Base-by-base conservation (phyloP, 2,797 vertebrate genomes). In the Lophotriccus pileatus region DNA sequence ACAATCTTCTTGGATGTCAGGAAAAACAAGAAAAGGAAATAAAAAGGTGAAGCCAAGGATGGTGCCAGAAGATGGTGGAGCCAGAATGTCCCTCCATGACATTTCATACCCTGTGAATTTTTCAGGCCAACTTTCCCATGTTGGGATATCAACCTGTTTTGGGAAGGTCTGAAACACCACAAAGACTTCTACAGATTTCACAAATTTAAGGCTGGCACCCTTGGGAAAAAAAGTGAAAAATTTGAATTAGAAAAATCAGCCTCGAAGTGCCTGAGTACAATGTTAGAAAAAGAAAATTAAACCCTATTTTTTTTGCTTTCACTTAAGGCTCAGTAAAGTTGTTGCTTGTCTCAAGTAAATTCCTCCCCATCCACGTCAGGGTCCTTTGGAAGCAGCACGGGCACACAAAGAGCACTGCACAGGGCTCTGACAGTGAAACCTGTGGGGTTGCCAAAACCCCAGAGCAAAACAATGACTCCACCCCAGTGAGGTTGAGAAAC, bases 251-350 rank as follows among this genome's bases (percentile, higher is more conserved):
- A 43, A 72, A 76, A 50, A 41, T 34, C 37, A 63, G 50, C 43
- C 73, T 78, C 75, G 70, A 59, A 82, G 70, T 90, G 93, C 94
- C 95, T 74, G 90, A 96, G 95, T 68, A 63, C 68, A 94, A 86
- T 87, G 67, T 49, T 73, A 78, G 86, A 94, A 92, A 81, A 87
- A 67, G 80, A 72, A 93, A 89, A 36, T 27, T 5, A 77, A 60
- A 69, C 6, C 5, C 15, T 7, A 0, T 9, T 43, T 86, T 80
- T 77, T 91, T 87, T 30, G 7, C 82, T 84, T 95, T 92, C 62
- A 92, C 56, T 97, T 97, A 97, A 97, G 97, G 97, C 96, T 97
- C 93, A 93, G 92, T 81, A 77, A 80, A 89, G 79, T 68, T 87
- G 93, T 67, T 96, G 90, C 91, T 95, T 81, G 34, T 86, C 94